Percentiles rank a stretch among this genome's conserved stretches.
These are phyloP conservation scores for Scylla paramamosain DNA, from an alignment of 1,140 invertebrate species.

Conservation along the genomic window DNA sequence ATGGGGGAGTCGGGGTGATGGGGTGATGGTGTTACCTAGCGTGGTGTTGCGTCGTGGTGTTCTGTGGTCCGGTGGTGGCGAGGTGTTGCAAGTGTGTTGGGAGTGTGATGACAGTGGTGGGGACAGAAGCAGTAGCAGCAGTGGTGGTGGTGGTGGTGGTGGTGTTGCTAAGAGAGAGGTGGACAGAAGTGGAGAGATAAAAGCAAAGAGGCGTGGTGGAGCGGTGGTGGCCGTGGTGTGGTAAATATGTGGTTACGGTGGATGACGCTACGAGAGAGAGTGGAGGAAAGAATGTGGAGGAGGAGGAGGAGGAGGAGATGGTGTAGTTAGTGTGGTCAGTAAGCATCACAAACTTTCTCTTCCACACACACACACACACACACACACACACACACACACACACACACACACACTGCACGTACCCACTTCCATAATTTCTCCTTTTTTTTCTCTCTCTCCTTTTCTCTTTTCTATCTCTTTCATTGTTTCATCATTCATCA, in stretches of 20 bases:
- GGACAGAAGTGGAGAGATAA: not conserved
- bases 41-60: not conserved
- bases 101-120: not conserved
- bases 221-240: not conserved
- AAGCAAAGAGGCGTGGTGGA: not conserved
- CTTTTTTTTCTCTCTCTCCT: not conserved
- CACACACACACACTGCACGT: not conserved
- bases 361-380: not conserved
- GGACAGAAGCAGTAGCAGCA: not conserved
- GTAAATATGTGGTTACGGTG: conserved; percentile 5
- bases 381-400: conserved; percentile 3
- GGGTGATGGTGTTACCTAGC: not conserved
- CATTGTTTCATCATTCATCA: no score
- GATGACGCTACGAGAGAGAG: not conserved
- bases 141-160: not conserved
- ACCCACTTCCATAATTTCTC: not conserved
- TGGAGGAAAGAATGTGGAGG: not conserved
- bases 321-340: not conserved
- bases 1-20: not conserved
- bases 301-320: not conserved
- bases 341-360: not conserved
- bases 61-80: not conserved
- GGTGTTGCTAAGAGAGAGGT: not conserved
- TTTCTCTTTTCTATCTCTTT: not conserved
- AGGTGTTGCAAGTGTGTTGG: not conserved